Evolutionary conservation across 1,140 invertebrate genomes (phyloP), one percentile per base, ranked within the genome.

Genomic region (Drosophila ananassae): DNA sequence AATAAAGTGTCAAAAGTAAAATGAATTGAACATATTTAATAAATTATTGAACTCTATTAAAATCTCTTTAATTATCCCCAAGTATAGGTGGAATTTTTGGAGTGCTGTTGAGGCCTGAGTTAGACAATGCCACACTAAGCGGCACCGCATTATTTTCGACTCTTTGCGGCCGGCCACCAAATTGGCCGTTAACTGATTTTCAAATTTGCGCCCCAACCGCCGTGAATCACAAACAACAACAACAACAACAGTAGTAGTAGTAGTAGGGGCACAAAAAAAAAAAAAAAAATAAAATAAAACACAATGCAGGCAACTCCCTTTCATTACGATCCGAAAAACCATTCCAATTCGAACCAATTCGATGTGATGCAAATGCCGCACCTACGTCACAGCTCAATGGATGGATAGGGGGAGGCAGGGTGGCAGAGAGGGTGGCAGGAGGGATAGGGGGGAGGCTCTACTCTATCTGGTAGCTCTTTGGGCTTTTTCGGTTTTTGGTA

Each of bases 151-250:
- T 87, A 85, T 81, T 72, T 85, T 74, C 39, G 58, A 47, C 79
- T 73, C 77, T 85, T 81, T 85, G 81, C 66, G 82, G 82, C 74
- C 1, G 30, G 66, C 78, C 82, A 82, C 41, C 69, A 78, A 87
- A 87, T 87, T 87, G 82, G 68, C 78, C 82, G 75, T 77, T 87
- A 87, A 87, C 82, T 87, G 82, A 89, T 87, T 87, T 85, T 85
- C 74, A 73, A 78, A 87, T 87, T 85, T 81, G 61, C 75, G 72
- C 64, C 71, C 61, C 71, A 47, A 25, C 13, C 62, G 37, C 34
- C 32, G 32, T 32, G 32, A 10, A 32, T 32, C 32, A 10, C 32
- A 32, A 37, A 37, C 34, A 37, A 37, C 34, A 37, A 37, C 34
- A 17, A 17, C 17, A 17, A 17, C 17, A 17, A 17, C 17, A 17